phyloP scores from a whole-genome alignment of 1,140 invertebrate species.

The Drosophila lowei region DNA sequence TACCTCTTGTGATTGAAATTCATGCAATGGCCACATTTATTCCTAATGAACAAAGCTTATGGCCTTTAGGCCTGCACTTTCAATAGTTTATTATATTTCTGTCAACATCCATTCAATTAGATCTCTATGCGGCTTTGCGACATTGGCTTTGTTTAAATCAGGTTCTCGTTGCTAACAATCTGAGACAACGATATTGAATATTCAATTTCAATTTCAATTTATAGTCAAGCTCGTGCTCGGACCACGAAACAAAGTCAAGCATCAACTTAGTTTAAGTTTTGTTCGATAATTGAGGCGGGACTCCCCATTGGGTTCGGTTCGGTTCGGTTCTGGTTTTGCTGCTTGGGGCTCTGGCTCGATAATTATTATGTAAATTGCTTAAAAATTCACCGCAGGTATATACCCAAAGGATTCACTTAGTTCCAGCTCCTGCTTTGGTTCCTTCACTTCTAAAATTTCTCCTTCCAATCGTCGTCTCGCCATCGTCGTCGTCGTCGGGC shows the following conservation, averaged over 20 bases:
- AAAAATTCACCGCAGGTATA: slow-evolving; percentile 78
- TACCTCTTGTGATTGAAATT: too few relatives aligned
- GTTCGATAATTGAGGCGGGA: slow-evolving; percentile 65
- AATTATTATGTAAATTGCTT: slow-evolving; percentile 81
- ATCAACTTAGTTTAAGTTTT: slow-evolving; percentile 60
- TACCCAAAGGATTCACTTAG: slow-evolving; percentile 73
- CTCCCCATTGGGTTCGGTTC: slow-evolving; percentile 8
- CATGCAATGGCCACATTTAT: too few relatives aligned
- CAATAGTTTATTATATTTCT: too few relatives aligned
- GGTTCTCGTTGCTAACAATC: background rate
- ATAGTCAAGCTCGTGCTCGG: background rate
- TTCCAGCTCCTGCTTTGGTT: too few relatives aligned
- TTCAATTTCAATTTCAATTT: slow-evolving; percentile 52
- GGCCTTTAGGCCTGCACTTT: too few relatives aligned
- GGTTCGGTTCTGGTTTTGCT: slow-evolving; percentile 25
- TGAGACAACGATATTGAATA: slow-evolving; percentile 24
- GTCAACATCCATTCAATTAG: too few relatives aligned
- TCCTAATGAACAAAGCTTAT: too few relatives aligned
- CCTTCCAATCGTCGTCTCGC: too few relatives aligned
- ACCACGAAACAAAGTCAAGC: slow-evolving; percentile 26
- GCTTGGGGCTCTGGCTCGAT: slow-evolving; percentile 54
- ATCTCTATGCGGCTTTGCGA: background rate
- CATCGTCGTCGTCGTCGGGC: slow-evolving; percentile 48
- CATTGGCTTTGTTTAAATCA: background rate
- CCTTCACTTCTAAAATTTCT: too few relatives aligned